Conservation (phyloP, 2,113 vertebrate species). For the Recurvirostra avosetta region DNA sequence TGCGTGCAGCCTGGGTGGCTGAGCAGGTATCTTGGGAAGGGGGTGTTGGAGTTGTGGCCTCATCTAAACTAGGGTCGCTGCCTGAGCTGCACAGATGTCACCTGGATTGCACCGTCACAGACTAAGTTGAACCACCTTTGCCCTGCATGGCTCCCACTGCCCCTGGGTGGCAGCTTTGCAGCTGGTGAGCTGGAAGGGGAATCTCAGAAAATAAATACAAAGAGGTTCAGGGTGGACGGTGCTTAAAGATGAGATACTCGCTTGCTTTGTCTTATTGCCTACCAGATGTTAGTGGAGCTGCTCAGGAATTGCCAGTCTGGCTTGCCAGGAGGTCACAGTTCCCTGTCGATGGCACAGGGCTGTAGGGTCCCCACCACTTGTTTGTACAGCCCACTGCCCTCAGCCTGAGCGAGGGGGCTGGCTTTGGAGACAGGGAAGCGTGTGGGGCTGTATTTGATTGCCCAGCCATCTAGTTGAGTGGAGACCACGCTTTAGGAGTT, state of each 20-base stretch:
- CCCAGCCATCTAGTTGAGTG: neutral
- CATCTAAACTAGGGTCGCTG: neutral
- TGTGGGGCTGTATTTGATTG: neutral
- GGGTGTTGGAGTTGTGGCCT: neutral
- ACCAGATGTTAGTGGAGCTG: neutral
- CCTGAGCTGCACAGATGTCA: accelerated
- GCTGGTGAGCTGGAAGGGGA: neutral
- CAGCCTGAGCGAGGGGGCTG: neutral
- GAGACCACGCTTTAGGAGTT: neutral
- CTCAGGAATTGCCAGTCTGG: neutral
- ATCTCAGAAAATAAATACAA: neutral
- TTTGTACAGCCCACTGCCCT: neutral
- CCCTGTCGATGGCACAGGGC: accelerated
- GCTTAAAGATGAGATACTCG: neutral
- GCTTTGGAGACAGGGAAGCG: neutral
- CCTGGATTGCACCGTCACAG: accelerated
- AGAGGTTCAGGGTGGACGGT: neutral
- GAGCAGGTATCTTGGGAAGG: neutral
- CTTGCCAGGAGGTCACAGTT: neutral
- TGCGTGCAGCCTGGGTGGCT: neutral
- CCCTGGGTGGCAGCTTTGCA: too few species aligned
- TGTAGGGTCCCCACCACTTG: neutral
- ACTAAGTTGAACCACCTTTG: neutral
- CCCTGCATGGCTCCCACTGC: neutral
- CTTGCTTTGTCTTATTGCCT: neutral